Evolutionary conservation across 1,140 invertebrate genomes (phyloP).

Genomic region (Penaeus chinensis): DNA sequence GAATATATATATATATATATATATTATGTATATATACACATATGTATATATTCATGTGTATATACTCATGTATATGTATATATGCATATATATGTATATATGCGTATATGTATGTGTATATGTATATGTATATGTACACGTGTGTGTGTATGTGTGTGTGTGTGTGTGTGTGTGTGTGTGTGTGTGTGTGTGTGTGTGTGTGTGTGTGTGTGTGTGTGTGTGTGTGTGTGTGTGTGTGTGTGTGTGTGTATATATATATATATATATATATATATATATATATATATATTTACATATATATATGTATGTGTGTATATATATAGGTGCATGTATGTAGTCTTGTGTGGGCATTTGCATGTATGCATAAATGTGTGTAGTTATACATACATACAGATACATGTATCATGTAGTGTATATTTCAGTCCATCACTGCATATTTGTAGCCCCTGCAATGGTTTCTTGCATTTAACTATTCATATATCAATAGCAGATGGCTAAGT

Average conservation of each 20-base stretch:
- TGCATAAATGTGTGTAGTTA: too few relatives aligned
- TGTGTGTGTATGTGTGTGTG: conserved; percentile 11
- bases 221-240: background rate
- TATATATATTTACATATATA: too few relatives aligned
- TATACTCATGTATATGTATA: background rate
- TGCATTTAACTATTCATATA: background rate
- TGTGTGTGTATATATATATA: background rate
- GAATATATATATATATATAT: too few relatives aligned
- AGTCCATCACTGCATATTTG: background rate
- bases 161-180: conserved; percentile 31
- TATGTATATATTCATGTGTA: conserved; percentile 2
- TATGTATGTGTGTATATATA: too few relatives aligned
- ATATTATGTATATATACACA: too few relatives aligned
- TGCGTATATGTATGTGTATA: conserved; percentile 27
- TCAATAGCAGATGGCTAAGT: too few relatives aligned
- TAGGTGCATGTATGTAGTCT: too few relatives aligned
- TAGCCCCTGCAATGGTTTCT: background rate
- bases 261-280: too few relatives aligned
- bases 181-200: conserved; percentile 16
- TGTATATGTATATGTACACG: conserved; percentile 16
- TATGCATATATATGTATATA: conserved; percentile 12
- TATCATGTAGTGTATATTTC: background rate
- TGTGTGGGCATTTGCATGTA: too few relatives aligned
- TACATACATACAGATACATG: background rate
- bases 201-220: background rate